Evolutionary conservation across 2,113 vertebrate species (phyloP).

Genomic region (Mohoua ochrocephala): DNA sequence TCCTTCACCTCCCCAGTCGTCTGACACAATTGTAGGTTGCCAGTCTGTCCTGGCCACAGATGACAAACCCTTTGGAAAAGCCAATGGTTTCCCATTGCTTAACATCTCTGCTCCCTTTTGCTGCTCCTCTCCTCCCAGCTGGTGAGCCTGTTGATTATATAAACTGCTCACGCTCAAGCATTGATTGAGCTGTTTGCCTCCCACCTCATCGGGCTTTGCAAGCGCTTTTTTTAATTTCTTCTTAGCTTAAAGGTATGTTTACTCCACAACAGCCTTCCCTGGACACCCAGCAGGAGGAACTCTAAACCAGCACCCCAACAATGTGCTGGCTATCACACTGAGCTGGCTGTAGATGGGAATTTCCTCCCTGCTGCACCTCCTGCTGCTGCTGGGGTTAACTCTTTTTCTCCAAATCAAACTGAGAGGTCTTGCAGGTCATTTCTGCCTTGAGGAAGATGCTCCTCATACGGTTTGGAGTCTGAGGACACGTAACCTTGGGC

Average conservation of each 20-base stretch:
- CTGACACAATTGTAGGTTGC: not conserved
- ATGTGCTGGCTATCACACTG: not conserved
- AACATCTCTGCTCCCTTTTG: not conserved
- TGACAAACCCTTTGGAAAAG: not conserved
- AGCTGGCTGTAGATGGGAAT: rapidly evolving
- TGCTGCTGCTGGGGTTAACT: rapidly evolving
- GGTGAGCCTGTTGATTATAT: not conserved
- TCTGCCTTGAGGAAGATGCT: not conserved
- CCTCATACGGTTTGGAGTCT: rapidly evolving
- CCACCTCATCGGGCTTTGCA: not conserved
- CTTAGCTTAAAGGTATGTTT: slow-evolving; percentile 27
- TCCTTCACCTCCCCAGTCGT: not conserved
- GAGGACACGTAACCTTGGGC: not conserved
- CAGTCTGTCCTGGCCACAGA: rapidly evolving
- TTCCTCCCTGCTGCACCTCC: not conserved
- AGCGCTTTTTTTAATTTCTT: not conserved
- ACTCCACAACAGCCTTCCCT: not conserved
- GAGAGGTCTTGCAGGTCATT: not conserved
- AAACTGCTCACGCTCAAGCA: not conserved
- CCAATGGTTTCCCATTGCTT: not conserved
- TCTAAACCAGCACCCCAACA: not conserved
- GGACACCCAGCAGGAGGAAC: not conserved
- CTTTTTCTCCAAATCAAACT: not conserved
- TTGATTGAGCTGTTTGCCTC: slow-evolving; percentile 5
- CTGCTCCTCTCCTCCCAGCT: not conserved